Conservation (phyloP, 2,888 invertebrate genomes). For the Eledona agricola region DNA sequence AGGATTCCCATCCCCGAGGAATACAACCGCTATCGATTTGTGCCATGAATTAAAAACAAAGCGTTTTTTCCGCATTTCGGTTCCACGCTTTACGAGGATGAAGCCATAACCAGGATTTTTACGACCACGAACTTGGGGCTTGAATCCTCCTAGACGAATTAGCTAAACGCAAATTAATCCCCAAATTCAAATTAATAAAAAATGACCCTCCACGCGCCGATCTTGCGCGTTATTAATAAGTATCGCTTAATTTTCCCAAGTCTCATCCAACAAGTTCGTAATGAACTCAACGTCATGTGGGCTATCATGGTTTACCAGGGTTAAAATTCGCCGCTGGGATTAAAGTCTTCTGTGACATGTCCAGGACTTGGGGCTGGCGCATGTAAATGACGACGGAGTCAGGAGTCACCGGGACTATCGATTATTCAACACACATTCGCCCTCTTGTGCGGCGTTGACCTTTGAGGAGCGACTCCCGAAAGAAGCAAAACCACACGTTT, state of each 20-base stretch:
- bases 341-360: slow-evolving; percentile 23
- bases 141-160: no score
- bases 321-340: no score
- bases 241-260: no score
- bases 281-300: no score
- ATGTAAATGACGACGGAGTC: slow-evolving; percentile 31
- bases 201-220: no score
- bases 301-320: no score
- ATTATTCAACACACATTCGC: slow-evolving; percentile 24
- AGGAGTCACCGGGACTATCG: slow-evolving; percentile 21
- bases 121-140: no score
- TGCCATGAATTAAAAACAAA: slow-evolving; percentile 14
- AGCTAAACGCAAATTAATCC: no score
- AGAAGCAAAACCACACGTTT: slow-evolving; percentile 4
- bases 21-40: slow-evolving; percentile 5
- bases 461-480: slow-evolving; percentile 8
- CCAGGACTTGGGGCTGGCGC: slow-evolving; percentile 24
- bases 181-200: no score
- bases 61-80: slow-evolving; percentile 8
- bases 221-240: no score
- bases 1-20: no score
- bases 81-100: slow-evolving; percentile 12
- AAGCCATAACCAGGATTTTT: slow-evolving; percentile 6
- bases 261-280: no score
- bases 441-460: slow-evolving; percentile 20